phyloP scores from a whole-genome alignment of 2,797 vertebrate genomes.

The Megalops cyprinoides region DNA sequence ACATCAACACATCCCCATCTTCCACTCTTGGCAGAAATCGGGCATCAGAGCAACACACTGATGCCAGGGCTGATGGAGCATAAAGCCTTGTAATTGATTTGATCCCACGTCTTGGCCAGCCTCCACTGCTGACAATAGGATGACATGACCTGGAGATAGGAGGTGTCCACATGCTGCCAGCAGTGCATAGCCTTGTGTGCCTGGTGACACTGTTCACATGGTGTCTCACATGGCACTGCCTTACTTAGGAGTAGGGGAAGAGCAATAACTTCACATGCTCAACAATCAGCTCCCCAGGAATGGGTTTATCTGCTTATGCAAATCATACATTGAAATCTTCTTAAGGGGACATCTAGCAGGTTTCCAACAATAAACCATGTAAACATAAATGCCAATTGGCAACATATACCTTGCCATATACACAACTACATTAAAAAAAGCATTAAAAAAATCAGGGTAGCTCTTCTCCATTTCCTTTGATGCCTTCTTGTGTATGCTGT shows the following conservation, averaged over 20 bases:
- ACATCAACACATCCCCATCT: background rate
- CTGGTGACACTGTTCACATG: background rate
- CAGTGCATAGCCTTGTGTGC: background rate
- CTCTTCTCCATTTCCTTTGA: too few relatives aligned
- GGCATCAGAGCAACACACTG: slow-evolving; percentile 13
- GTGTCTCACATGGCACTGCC: background rate
- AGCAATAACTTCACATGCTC: background rate
- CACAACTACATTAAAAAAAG: background rate
- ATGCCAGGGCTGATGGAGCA: slow-evolving; percentile 24
- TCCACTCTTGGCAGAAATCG: slow-evolving; percentile 7
- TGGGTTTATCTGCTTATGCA: background rate
- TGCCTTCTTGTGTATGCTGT: too few relatives aligned
- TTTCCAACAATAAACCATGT: background rate
- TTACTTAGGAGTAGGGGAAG: background rate
- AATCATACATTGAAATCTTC: background rate
- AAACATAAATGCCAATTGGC: background rate
- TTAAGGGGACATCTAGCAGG: background rate
- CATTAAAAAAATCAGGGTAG: background rate
- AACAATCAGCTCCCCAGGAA: background rate
- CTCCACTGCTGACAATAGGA: slow-evolving; percentile 6
- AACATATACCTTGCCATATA: background rate
- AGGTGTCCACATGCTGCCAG: background rate
- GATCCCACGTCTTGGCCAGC: background rate
- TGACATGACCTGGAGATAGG: background rate
- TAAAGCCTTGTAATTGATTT: slow-evolving; percentile 30